Evolutionary conservation across 1,140 invertebrate genomes (phyloP).

Genomic region (Heliconius hewitsoni): DNA sequence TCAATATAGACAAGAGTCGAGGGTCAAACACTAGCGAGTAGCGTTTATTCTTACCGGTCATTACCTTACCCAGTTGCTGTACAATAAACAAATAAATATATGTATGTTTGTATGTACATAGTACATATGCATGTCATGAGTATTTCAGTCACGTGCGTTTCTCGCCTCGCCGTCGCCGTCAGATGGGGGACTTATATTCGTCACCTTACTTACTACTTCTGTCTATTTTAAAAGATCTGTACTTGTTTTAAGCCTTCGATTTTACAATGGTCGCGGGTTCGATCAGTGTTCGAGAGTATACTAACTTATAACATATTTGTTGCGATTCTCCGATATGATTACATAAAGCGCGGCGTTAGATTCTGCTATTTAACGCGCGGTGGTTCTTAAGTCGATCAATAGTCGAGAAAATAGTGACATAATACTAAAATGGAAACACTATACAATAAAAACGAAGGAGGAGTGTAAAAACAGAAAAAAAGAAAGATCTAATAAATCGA

Average conservation of each 20-base stretch:
- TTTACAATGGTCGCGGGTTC: neutral
- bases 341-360: no score
- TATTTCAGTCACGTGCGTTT: conserved; percentile 1
- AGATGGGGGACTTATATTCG: neutral
- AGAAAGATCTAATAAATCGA: no score
- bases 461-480: no score
- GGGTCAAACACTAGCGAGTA: neutral
- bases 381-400: no score
- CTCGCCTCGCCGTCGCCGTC: conserved; percentile 2
- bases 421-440: no score
- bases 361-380: no score
- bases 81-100: neutral
- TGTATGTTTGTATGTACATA: neutral
- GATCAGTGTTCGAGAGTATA: neutral
- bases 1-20: neutral
- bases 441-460: no score
- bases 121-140: neutral
- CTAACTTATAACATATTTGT: no score
- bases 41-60: conserved; percentile 1
- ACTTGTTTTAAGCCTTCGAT: neutral
- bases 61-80: neutral
- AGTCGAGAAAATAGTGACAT: no score
- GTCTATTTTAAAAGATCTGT: neutral
- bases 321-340: no score
- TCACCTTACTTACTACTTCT: conserved; percentile 9